These are phyloP conservation scores for Calypte anna DNA, from an alignment of 2,113 vertebrate species.

Conservation along the genomic window DNA sequence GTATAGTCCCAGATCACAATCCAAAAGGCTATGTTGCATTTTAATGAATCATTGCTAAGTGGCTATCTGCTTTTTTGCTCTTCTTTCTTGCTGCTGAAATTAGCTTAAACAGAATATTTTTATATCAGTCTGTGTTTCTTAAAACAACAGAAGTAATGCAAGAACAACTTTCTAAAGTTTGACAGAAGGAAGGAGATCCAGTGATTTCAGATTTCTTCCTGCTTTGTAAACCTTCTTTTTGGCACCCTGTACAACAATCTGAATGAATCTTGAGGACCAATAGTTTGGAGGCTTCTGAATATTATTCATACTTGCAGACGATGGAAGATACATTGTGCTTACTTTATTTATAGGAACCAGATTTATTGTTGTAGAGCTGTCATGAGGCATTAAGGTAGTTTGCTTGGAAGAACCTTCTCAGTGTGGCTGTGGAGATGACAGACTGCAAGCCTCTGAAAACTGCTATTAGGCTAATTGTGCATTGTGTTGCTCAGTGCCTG, in stretches of 20 bases:
- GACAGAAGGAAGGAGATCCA: neutral
- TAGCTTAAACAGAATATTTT: neutral
- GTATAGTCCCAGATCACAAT: neutral
- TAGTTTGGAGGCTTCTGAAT: conserved; percentile 33
- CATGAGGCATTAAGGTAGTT: conserved; percentile 54
- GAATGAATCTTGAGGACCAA: conserved; percentile 49
- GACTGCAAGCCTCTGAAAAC: conserved; percentile 13
- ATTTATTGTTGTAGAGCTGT: conserved; percentile 45
- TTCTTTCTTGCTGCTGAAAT: conserved; percentile 21
- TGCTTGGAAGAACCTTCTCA: neutral
- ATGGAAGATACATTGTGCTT: conserved; percentile 61
- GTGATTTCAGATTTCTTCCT: neutral
- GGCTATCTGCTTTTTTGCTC: neutral
- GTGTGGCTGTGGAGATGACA: conserved; percentile 21
- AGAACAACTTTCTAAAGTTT: neutral
- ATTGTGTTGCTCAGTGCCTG: conserved; percentile 30
- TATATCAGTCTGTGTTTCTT: neutral
- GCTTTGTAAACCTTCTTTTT: neutral
- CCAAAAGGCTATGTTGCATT: neutral
- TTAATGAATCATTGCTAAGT: conserved; percentile 23
- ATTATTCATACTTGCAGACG: conserved; percentile 47
- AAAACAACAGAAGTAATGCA: neutral
- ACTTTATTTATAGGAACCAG: conserved; percentile 70
- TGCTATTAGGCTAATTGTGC: conserved; percentile 56
- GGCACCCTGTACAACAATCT: neutral